Evolutionary conservation across 1,140 invertebrate species (phyloP), one percentile per base, ranked within the genome.

Genomic region (Wiebesia pumilae): DNA sequence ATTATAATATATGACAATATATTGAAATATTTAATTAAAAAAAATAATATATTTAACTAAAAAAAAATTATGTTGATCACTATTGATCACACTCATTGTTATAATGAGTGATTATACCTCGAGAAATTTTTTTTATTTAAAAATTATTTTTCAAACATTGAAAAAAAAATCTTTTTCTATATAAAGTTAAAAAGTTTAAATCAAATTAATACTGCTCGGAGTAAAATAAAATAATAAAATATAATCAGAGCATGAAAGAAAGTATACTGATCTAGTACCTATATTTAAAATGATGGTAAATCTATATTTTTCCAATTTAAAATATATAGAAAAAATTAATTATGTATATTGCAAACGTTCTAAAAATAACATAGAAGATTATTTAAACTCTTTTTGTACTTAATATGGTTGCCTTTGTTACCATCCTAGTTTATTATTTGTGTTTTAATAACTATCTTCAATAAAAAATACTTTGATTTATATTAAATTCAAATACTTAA

Each of bases 61-160:
- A 30, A 67, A 67, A 67, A 67, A 67, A 67, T 7, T 33, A 69
- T 69, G 65, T 69, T n/a, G n/a, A n/a, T n/a, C n/a, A n/a, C n/a
- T n/a, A n/a, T n/a, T n/a, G n/a, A 69, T 69, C 10, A 12, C 7
- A 10, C 3, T 35, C 10, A 69, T 35, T 69, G 30, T 69, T 69
- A 54, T 16, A 54, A 19, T 54, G 51, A 10, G 2, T n/a, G n/a
- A n/a, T n/a, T n/a, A 2, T 54, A 10, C 24, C 0, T n/a, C 6
- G 12, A 24, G 40, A 38, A 3, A 40, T 19, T 73, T 40, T 10
- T 24, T 73, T 24, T 19, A 16, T 73, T 73, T 21, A 40, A 24
- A 40, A 40, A 2, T 6, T 2, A 21, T 40, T 73, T 73, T 40
- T 24, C 10, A 73, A 38, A 73, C 2, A 33, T 73, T 24, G n/a